Conservation (phyloP, 2,888 invertebrate species). For the Netelia melanura region DNA sequence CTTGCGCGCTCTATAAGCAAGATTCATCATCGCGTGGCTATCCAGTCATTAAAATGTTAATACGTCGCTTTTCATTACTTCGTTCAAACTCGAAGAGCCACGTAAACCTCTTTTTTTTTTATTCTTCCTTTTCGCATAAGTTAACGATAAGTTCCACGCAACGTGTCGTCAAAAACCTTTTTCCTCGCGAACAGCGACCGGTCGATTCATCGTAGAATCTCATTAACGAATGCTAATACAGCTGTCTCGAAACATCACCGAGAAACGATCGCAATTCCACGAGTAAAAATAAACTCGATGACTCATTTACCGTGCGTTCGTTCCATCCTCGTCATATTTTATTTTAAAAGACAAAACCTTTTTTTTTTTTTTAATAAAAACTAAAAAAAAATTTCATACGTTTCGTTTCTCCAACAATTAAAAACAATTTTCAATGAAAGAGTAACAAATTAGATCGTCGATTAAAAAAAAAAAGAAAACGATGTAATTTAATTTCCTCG, state of each 20-base stretch:
- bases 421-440: no score
- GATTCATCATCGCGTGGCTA: constrained; percentile 2
- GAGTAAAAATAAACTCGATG: background rate
- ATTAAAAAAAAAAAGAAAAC: no score
- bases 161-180: constrained; percentile 10
- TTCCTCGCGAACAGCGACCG: constrained; percentile 13
- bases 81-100: background rate
- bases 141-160: background rate
- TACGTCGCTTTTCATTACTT: background rate
- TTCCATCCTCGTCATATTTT: no score
- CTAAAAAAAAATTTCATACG: no score
- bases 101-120: background rate
- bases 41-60: constrained; percentile 10
- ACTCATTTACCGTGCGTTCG: no score
- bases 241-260: background rate
- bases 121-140: background rate
- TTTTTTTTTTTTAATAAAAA: no score
- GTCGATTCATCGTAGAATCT: constrained; percentile 18
- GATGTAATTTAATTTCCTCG: no score
- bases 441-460: no score
- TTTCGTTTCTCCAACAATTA: no score
- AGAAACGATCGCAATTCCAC: background rate
- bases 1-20: background rate
- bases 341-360: no score
- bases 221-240: constrained; percentile 35